Evolutionary conservation across 2,888 invertebrate genomes (phyloP).

Genomic region (Leucophora obtusa): DNA sequence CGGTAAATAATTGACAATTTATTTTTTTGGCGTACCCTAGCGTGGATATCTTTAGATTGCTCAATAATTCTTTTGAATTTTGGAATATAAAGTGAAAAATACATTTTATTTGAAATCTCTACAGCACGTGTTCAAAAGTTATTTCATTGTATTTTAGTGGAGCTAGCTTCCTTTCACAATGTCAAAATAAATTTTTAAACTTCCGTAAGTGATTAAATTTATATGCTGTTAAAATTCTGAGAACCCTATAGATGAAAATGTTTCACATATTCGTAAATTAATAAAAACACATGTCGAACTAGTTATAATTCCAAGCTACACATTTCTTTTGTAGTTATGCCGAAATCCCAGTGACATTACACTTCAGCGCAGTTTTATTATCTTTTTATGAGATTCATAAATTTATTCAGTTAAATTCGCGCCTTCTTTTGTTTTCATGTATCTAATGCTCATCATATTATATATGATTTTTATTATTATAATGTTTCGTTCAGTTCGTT

Average conservation of each 20-base stretch:
- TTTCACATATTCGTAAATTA: neutral
- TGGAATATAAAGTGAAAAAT: too few species aligned
- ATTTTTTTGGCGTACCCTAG: too few species aligned
- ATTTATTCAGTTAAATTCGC: conserved; percentile 47
- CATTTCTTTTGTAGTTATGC: conserved; percentile 11
- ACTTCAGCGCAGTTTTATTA: neutral
- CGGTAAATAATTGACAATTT: too few species aligned
- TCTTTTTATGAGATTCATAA: conserved; percentile 29
- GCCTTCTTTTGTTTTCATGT: conserved; percentile 23
- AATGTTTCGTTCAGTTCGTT: neutral
- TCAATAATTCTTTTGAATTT: too few species aligned
- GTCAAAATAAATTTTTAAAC: conserved; percentile 30
- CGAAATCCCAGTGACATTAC: conserved; percentile 28
- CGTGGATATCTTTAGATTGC: too few species aligned
- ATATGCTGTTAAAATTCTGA: conserved; percentile 27
- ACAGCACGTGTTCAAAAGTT: conserved; percentile 50
- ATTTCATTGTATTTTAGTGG: conserved; percentile 37
- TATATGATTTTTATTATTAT: conserved; percentile 5
- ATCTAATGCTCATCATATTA: conserved; percentile 13
- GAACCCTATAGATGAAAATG: conserved; percentile 43
- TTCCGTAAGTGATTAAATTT: conserved; percentile 51
- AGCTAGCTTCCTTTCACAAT: conserved; percentile 46
- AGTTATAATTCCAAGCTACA: conserved; percentile 6
- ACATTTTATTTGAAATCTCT: too few species aligned
- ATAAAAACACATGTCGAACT: conserved; percentile 29